These are phyloP conservation scores for Isaurus tuberculatus DNA, from an alignment of 92 coral and sea anemone species.

Conservation along the genomic window DNA sequence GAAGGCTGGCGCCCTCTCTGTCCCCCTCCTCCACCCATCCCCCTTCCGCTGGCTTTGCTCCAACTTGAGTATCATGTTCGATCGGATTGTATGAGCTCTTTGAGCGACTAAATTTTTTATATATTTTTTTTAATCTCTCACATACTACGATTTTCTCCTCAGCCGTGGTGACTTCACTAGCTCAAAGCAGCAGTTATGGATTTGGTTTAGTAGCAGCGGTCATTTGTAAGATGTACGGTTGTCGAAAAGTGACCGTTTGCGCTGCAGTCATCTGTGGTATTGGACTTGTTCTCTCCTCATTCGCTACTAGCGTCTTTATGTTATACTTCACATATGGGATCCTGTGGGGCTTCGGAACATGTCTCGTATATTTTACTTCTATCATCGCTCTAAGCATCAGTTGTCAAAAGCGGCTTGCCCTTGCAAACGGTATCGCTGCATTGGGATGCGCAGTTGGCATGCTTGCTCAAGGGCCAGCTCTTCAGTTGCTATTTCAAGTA, in stretches of 20 bases:
- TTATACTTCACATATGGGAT: conserved; percentile 73
- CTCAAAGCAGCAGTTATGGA: conserved; percentile 56
- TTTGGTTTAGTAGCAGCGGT: conserved; percentile 70
- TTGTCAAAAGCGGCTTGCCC: conserved; percentile 51
- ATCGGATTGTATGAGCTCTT: too few relatives aligned
- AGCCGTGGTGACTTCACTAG: conserved; percentile 74
- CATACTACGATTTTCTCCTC: not conserved
- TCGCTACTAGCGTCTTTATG: conserved; percentile 54
- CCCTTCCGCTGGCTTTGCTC: too few relatives aligned
- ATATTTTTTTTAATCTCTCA: too few relatives aligned
- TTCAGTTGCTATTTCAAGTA: conserved; percentile 52
- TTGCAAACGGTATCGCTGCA: conserved; percentile 66
- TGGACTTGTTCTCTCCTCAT: conserved; percentile 64
- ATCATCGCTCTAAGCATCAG: conserved; percentile 57
- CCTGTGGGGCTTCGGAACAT: conserved; percentile 68
- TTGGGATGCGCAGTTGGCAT: conserved; percentile 65
- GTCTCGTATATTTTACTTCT: conserved; percentile 63
- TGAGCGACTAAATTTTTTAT: too few relatives aligned
- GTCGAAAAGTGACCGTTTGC: conserved; percentile 56
- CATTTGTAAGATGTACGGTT: conserved; percentile 64
- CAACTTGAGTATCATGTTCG: too few relatives aligned
- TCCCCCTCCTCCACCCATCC: too few relatives aligned
- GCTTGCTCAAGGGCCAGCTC: conserved; percentile 68
- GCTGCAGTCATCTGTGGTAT: conserved; percentile 59
- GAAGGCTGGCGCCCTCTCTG: too few relatives aligned